These are phyloP conservation scores for Rhombomys opimus DNA, from an alignment of 2,113 vertebrate genomes.

Conservation along the genomic window DNA sequence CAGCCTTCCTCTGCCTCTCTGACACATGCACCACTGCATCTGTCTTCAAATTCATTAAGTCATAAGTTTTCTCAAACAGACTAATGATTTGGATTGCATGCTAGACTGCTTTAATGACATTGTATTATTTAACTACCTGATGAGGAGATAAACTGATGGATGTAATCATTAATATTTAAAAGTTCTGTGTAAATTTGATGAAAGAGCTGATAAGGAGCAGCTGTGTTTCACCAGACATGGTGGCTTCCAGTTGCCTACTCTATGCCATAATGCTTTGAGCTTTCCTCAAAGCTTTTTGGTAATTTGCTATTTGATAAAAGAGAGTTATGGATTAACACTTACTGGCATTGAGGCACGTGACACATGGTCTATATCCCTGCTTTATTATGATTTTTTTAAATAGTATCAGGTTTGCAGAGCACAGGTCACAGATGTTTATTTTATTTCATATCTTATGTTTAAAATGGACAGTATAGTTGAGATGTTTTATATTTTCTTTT, in stretches of 20 bases:
- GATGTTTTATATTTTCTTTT: conserved; percentile 38
- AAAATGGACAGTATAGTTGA: background rate
- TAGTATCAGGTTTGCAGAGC: conserved; percentile 29
- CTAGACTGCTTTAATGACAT: conserved; percentile 18
- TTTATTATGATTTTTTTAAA: conserved; percentile 35
- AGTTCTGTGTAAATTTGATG: conserved; percentile 33
- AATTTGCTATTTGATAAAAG: background rate
- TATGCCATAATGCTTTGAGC: background rate
- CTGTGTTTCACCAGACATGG: background rate
- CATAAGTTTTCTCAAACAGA: conserved; percentile 16
- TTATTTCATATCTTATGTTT: conserved; percentile 53
- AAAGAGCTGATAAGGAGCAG: background rate
- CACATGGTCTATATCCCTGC: background rate
- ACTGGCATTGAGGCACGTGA: background rate
- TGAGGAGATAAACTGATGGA: conserved; percentile 30
- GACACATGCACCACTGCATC: no score
- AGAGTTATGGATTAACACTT: conserved; percentile 22
- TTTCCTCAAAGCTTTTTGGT: background rate
- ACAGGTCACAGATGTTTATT: conserved; percentile 21
- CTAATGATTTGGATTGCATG: background rate
- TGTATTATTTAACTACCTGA: background rate
- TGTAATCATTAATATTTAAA: background rate
- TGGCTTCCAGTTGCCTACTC: background rate
- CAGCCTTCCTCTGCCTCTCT: no score
- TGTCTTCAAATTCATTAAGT: background rate